Evolutionary conservation across 37 sponge, comb jelly and placozoan genomes (phyloP), one percentile per base, ranked within the genome.

Genomic region (Halisarca cf. caerulea): DNA sequence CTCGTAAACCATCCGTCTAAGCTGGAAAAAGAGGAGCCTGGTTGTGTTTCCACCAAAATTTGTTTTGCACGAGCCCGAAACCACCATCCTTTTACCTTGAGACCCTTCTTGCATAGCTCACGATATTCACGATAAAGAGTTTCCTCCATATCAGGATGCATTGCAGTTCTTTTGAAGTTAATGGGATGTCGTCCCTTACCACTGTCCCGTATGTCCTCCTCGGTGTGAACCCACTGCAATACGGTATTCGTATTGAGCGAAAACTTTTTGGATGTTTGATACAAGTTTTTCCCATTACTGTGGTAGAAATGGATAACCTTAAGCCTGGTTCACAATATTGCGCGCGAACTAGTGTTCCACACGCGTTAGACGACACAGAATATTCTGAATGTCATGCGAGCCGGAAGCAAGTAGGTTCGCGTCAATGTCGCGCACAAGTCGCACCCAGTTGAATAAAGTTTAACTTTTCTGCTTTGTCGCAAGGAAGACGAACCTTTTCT

Each of bases 11-110:
- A 84, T 1, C 34, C 51, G 7, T 24, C 25, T 44, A 17, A 30
- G 30, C 24, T 30, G 30, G 6, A 30, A 23, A 74, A 74, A 7
- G 32, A 14, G 7, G 82, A 18, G 5, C 62, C 40, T 25, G 62
- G 61, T 14, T 81, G 61, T 64, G 21, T 66, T 18, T 78, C 40
- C 20, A 39, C 42, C 58, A 85, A 40, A 9, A 85, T 79, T 58
- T 74, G 78, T 47, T 79, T 83, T 30, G 84, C 73, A 30, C 45
- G 28, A 14, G 37, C 36, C 34, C n/a, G 34, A 41, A 85, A 85
- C 79, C 86, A 79, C 86, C 86, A 85, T 27, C 78, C 78, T 85
- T 85, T 85, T 24, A 85, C 86, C 78, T 85, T 59, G 2, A 78
- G 40, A 4, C 78, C 79, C 36, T 85, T 53, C 33, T 59, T 36